Base-by-base conservation (phyloP, 2,888 invertebrate genomes). In the Unio pictorum region DNA sequence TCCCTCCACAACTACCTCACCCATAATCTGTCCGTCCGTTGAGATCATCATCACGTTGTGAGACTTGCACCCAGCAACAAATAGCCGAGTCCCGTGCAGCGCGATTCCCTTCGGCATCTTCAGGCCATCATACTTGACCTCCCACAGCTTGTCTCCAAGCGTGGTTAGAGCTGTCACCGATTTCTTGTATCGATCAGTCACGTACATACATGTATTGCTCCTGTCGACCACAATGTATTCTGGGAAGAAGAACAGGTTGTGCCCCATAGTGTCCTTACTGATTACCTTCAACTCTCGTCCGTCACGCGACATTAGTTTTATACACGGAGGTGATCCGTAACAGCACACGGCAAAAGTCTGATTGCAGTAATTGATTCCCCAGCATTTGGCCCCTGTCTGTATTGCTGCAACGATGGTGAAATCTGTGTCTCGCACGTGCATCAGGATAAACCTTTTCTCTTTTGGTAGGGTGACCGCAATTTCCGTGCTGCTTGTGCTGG, bases 301-400 rank as follows among this genome's bases (percentile, higher is more conserved):
- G 56, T 80, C 80, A 69, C 78, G 77, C 63, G 80, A 76, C 80
- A 80, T 80, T 4, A 80, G 72, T 66, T 80, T 80, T 17, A 80
- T 68, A n/a, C 75, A 67, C 26, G 80, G 80, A 17, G 80, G 80
- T 4, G 78, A 78, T 28, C 76, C 76, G 55, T 80, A 80, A 60
- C 80, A 80, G 28, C 77, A 76, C 17, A 80, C 75, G n/a, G 80
- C 80, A 18, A 80, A 69, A 65, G 75, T 73, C 65, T 78, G 75
- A 58, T 80, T 78, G 8, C 78, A 78, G 57, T 73, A 80, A 6
- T 70, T 72, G 45, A 80, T 75, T 20, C 80, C 80, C 77, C 77
- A 80, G 66, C 80, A 80, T 68, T 80, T 80, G 3, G 80, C 78
- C 3, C 80, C 80, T 23, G 80, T 80, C 63, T 80, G 78, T 67